Base-by-base conservation (phyloP, 2,888 invertebrate genomes). In the Hecatera dysodea region DNA sequence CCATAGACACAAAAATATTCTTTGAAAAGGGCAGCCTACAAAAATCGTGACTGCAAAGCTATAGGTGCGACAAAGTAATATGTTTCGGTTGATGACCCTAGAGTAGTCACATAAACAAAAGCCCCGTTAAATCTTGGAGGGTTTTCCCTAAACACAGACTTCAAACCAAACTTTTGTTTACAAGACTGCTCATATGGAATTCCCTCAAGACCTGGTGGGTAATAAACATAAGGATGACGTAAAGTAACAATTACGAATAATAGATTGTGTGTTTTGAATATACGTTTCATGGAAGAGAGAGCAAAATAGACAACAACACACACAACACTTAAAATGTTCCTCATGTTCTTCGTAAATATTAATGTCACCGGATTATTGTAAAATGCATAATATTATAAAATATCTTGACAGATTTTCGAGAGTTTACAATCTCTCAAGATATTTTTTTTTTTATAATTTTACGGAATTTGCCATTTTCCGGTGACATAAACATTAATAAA, bases 61-160 rank as follows among this genome's bases (percentile, higher is more conserved):
- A 17, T 7, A 12, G 4, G 5, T 50, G 22, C 1, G 11, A 22
- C 2, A 29, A 2, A 3, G 2, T 39, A 15, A 50, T 15, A 50
- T 22, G 24, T 24, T 8, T 17, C 50, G 7, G 24, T 27, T 29
- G 5, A 53, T 19, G 19, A n/a, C n/a, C 11, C n/a, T 0, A 11
- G 29, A 17, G 22, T 29, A 33, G 33, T 33, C 6, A 12, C 27
- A 59, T 39, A n/a, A 39, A 29, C 29, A 2, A 29, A 24, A 24
- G 0, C 4, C 0, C n/a, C 12, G 3, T 5, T 52, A 9, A n/a
- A 4, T 33, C 29, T 17, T n/a, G 11, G 1, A n/a, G n/a, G n/a
- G n/a, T 33, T 46, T 71, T 29, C 0, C 27, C 19, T 22, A 15
- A 50, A 15, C 29, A 61, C 6, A n/a, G 2, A n/a, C 27, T n/a